Conservation (phyloP, 2,113 vertebrate species). For the Sturnus vulgaris region DNA sequence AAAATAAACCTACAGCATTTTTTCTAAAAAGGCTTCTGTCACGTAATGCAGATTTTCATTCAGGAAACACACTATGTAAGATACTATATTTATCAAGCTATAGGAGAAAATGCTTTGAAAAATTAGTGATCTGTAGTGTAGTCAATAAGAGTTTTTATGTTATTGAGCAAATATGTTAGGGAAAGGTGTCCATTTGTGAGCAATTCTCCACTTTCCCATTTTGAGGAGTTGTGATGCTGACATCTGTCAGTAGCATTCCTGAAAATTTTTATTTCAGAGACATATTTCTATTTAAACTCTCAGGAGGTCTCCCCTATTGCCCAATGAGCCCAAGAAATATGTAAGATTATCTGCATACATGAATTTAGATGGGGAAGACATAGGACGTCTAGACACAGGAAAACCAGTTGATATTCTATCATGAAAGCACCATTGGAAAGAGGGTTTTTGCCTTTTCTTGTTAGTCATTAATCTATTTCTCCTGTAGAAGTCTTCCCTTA, state of each 20-base stretch:
- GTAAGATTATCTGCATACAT: neutral
- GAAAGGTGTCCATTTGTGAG: neutral
- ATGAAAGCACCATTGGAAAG: neutral
- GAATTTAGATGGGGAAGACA: neutral
- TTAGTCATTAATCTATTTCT: neutral
- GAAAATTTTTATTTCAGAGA: neutral
- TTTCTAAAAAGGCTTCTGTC: conserved; percentile 35
- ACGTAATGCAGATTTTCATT: conserved; percentile 25
- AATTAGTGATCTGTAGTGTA: neutral
- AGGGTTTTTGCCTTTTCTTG: neutral
- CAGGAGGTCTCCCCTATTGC: neutral
- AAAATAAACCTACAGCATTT: conserved; percentile 45
- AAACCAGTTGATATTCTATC: neutral
- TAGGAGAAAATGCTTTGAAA: neutral
- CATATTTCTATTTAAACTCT: neutral
- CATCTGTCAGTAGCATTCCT: neutral
- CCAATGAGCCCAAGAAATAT: neutral
- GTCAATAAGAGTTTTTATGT: neutral
- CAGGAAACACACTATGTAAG: neutral
- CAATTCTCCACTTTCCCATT: neutral
- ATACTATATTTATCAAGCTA: neutral
- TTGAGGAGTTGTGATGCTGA: neutral
- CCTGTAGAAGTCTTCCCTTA: neutral
- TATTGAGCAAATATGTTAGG: neutral
- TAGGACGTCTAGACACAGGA: neutral